Evolutionary conservation across 2,797 vertebrate genomes (phyloP).

Genomic region (Hemibagrus guttatus): DNA sequence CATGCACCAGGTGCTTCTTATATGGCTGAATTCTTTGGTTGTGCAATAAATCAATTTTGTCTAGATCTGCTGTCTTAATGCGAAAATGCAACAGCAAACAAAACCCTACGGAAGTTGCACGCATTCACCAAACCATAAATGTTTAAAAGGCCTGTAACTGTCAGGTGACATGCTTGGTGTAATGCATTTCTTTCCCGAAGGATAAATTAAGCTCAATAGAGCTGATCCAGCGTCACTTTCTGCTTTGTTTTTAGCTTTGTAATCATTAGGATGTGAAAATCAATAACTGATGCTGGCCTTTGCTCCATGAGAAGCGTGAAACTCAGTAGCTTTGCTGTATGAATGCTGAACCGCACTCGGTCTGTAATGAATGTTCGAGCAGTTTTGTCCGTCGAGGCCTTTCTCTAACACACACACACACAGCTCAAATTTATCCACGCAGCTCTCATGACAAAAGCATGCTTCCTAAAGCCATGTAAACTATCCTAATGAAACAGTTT

Average conservation of each 20-base stretch:
- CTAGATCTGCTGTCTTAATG: background rate
- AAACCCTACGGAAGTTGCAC: background rate
- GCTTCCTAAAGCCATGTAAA: conserved; percentile 48
- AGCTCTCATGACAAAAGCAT: conserved; percentile 46
- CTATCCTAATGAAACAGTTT: conserved; percentile 31
- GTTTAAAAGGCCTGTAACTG: conserved; percentile 19
- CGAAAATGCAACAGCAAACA: conserved; percentile 12
- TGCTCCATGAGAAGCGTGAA: background rate
- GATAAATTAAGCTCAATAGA: conserved; percentile 14
- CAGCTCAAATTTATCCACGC: background rate
- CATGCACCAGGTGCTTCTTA: conserved; percentile 20
- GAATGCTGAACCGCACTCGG: conserved; percentile 1
- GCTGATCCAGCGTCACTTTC: conserved; percentile 13
- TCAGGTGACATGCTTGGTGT: conserved; percentile 9
- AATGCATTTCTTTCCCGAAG: conserved; percentile 24
- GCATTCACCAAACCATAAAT: conserved; percentile 12
- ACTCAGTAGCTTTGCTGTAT: background rate
- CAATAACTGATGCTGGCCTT: conserved; percentile 7
- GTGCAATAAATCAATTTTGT: conserved; percentile 4
- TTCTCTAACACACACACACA: background rate
- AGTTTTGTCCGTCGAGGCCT: background rate
- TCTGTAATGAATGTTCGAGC: conserved; percentile 44
- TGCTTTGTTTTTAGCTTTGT: conserved; percentile 23
- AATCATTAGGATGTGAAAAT: conserved; percentile 25
- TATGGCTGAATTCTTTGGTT: background rate